Conservation (phyloP, 2,113 vertebrate species). For the Heterotis niloticus region DNA sequence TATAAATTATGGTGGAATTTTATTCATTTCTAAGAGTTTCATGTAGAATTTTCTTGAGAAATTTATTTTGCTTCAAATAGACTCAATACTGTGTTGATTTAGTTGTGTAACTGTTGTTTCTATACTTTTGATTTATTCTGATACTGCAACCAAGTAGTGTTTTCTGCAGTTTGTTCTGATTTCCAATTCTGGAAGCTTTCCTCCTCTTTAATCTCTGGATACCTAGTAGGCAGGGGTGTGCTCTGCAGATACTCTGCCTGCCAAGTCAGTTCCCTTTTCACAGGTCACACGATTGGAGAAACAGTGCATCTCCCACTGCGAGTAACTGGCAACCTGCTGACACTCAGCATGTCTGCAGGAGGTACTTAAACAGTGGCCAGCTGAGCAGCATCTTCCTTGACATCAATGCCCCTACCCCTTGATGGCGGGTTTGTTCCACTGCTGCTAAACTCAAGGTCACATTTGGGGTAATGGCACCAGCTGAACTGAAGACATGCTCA, state of each 20-base stretch:
- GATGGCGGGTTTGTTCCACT: background rate
- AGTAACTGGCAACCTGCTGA: background rate
- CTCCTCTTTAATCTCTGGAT: background rate
- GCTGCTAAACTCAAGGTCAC: background rate
- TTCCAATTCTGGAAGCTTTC: background rate
- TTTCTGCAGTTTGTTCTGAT: background rate
- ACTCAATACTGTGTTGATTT: no score
- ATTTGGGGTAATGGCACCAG: background rate
- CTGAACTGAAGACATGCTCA: no score
- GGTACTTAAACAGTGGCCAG: background rate
- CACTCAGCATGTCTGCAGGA: background rate
- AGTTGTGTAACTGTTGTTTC: no score
- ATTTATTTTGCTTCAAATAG: no score
- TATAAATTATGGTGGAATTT: no score
- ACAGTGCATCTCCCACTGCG: background rate
- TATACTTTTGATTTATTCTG: background rate
- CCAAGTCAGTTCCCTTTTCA: background rate
- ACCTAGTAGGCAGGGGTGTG: background rate
- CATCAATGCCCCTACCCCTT: background rate
- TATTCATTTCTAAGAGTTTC: no score
- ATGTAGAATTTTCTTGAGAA: no score
- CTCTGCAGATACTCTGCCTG: background rate
- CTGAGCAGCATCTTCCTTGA: background rate
- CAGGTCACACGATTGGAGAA: background rate
- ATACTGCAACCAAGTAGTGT: background rate